Percentiles rank a stretch among this genome's conserved stretches.
Evolutionary conservation across 2,888 invertebrate species (phyloP).

Genomic region (Augiades crinisus): DNA sequence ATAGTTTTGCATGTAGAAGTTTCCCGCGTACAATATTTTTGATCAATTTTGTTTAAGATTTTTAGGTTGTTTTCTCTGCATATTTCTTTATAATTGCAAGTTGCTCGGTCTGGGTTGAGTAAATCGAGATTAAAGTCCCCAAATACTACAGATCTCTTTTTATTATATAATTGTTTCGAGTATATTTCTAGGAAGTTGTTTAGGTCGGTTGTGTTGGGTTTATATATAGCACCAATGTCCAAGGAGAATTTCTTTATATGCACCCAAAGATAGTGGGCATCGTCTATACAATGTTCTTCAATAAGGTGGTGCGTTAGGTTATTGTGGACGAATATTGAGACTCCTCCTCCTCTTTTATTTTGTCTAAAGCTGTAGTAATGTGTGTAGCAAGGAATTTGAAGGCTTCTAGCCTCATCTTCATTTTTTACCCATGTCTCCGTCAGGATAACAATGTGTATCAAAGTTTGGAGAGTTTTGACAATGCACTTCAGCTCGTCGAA

Average conservation of each 20-base stretch:
- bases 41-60: conserved; percentile 5
- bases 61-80: background rate
- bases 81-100: background rate
- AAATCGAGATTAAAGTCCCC: conserved; percentile 3
- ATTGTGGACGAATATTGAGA: too few relatives aligned
- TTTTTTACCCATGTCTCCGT: conserved; percentile 21
- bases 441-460: conserved; percentile 1
- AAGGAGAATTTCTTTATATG: too few relatives aligned
- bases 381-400: conserved; percentile 9
- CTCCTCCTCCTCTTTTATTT: too few relatives aligned
- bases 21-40: background rate
- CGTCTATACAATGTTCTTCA: too few relatives aligned
- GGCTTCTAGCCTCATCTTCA: background rate
- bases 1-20: background rate
- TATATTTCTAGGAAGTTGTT: background rate
- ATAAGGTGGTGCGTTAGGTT: too few relatives aligned
- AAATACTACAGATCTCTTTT: background rate
- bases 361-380: conserved; percentile 4
- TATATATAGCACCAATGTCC: too few relatives aligned
- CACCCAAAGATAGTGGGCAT: too few relatives aligned
- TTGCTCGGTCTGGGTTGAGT: background rate
- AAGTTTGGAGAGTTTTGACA: background rate
- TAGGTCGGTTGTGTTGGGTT: too few relatives aligned
- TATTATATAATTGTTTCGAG: background rate
- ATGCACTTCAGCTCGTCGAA: conserved; percentile 10